A percentile compares a stretch with the other conserved stretches of the same genome.
These are phyloP conservation scores for Micromys minutus DNA, from an alignment of 2,113 vertebrate genomes.

Conservation along the genomic window DNA sequence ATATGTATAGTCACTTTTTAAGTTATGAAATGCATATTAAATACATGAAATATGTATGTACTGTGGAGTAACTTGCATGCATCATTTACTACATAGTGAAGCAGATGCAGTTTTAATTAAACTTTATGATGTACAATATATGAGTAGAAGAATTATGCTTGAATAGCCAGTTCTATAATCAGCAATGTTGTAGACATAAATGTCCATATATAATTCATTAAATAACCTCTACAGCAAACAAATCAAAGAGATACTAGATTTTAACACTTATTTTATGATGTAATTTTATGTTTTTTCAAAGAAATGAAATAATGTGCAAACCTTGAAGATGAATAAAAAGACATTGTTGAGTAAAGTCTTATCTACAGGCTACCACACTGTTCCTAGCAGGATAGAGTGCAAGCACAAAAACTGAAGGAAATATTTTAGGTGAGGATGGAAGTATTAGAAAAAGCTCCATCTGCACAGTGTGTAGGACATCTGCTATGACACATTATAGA, in stretches of 20 bases:
- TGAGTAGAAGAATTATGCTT: conserved; percentile 42
- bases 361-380: conserved; percentile 28
- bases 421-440: background rate
- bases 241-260: conserved; percentile 1
- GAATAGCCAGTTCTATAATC: conserved; percentile 35
- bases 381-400: conserved; percentile 15
- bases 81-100: conserved; percentile 73
- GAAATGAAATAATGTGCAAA: background rate
- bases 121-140: conserved; percentile 52
- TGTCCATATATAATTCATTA: conserved; percentile 52
- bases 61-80: background rate
- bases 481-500: conserved; percentile 20
- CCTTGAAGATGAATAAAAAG: conserved; percentile 58
- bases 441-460: background rate
- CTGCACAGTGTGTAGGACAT: background rate
- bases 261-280: conserved; percentile 22
- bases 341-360: background rate
- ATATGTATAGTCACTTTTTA: conserved; percentile 56
- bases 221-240: background rate
- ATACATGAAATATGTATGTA: conserved; percentile 74
- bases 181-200: conserved; percentile 44
- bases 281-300: conserved; percentile 43
- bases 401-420: conserved; percentile 46
- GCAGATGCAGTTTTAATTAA: conserved; percentile 68
- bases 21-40: conserved; percentile 63